Base-by-base conservation (phyloP, 2,888 invertebrate species). In the Drosophila setosimentum region DNA sequence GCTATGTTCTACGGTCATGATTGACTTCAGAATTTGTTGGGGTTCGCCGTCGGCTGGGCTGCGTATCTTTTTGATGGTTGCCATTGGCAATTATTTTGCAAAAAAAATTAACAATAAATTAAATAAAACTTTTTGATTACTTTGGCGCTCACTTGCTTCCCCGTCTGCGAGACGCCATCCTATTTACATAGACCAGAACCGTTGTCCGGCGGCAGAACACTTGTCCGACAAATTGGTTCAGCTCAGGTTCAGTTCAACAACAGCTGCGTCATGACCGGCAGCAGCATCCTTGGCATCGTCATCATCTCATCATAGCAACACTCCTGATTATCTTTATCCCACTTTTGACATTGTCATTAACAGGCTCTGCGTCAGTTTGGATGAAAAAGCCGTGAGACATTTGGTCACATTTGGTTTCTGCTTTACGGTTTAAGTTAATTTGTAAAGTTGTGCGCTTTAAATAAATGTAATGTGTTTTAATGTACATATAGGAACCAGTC, bases 71-170 rank as follows among this genome's bases (percentile, higher is more conserved):
- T 61, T 55, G 48, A 57, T 60, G 42, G 64, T 59, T 40, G 83
- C 67, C 78, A 65, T 68, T 77, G 78, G 62, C 83, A 80, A 80
- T 83, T 83, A 81, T 83, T 83, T 83, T 68, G 68, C 51, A 81
- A 64, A 81, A 64, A 81, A 80, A 81, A 82, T 79, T 84, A 85
- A 79, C 83, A 82, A 85, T 80, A 82, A 81, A 82, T 82, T 76
- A 69, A 67, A 72, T 45, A 60, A 68, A 82, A 82, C 83, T 81
- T 85, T 81, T 79, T 75, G 76, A 79, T 84, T 82, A 71, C 85
- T 78, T 84, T 79, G 29, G 57, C 66, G 35, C 35, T 53, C 40
- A 68, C 24, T 80, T 40, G 32, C 16, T 10, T 57, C 59, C 81
- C 6, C 10, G 10, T 16, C 77, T 66, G 59, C 42, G 16, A 65